Evolutionary conservation across 2,113 vertebrate genomes (phyloP), one percentile per base, ranked within the genome.

Genomic region (Nanorana parkeri): DNA sequence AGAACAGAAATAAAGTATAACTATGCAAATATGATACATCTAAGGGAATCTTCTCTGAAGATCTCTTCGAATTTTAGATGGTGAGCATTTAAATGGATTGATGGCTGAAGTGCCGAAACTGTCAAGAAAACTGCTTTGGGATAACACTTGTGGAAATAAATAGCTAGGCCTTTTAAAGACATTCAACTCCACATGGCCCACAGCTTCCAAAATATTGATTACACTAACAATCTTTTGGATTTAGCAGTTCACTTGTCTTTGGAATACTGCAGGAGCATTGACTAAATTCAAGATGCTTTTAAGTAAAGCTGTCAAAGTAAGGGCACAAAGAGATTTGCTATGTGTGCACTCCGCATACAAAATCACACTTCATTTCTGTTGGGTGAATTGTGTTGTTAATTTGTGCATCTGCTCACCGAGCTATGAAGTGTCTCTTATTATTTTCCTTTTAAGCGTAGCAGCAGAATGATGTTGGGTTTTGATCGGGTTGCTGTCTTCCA

Each of bases 71-170:
- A 89, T 86, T 89, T 47, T 66, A 86, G 88, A 86, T 83, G 1
- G 66, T 81, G 63, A 61, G 83, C 73, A 88, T 88, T 86, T 79
- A 89, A 76, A 74, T 83, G 85, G 85, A 89, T 89, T 81, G 85
- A 86, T 90, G 71, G 4, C 73, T 68, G 80, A 56, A 69, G 73
- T 86, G 84, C 64, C 83, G 4, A 29, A 87, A 69, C 73, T 90
- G 84, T 87, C 83, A 90, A 87, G 84, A 86, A 86, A 85, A 82
- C 64, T 84, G 71, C 64, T 87, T 88, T 75, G 66, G 84, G 68
- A 86, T 84, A 87, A 80, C 72, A 83, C 52, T 85, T 86, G 82
- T 32, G 0, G 0, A 84, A 86, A 68, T 74, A 88, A 91, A 89
- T 86, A 85, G 1, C 87, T 28, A 41, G 68, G 23, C 58, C 58